These are phyloP conservation scores for Melanotaenia boesemani DNA, from an alignment of 2,797 vertebrate genomes.

Conservation along the genomic window DNA sequence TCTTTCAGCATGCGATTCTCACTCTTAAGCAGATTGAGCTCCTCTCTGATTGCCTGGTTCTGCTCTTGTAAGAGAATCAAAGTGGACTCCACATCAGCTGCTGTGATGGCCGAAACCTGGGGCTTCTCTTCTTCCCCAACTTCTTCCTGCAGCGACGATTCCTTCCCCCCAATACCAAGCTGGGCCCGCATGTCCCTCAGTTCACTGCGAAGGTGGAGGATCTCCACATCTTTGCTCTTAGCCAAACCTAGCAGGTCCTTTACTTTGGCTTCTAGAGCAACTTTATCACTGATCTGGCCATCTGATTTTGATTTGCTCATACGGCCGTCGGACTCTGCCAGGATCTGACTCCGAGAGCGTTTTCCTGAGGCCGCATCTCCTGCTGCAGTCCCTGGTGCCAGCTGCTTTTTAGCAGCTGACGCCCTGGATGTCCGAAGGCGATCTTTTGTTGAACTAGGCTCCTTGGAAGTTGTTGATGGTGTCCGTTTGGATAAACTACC, in stretches of 20 bases:
- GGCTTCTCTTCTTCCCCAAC: slow-evolving; percentile 74
- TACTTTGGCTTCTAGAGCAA: slow-evolving; percentile 91
- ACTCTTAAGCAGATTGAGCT: slow-evolving; percentile 94
- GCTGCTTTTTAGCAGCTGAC: slow-evolving; percentile 89
- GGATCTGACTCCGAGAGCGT: slow-evolving; percentile 87
- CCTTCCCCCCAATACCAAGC: slow-evolving; percentile 86
- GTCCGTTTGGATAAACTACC: slow-evolving; percentile 86
- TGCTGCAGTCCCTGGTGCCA: slow-evolving; percentile 53
- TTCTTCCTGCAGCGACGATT: slow-evolving; percentile 48
- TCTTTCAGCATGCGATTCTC: slow-evolving; percentile 98
- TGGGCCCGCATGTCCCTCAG: slow-evolving; percentile 92
- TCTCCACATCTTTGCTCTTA: slow-evolving; percentile 95
- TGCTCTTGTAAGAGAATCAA: slow-evolving; percentile 93
- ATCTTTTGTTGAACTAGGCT: slow-evolving; percentile 88
- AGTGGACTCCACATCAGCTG: slow-evolving; percentile 92
- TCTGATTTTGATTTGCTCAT: slow-evolving; percentile 98
- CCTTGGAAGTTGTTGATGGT: slow-evolving; percentile 87
- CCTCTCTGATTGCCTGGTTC: slow-evolving; percentile 93
- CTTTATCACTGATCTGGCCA: slow-evolving; percentile 93
- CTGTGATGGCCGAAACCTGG: slow-evolving; percentile 84
- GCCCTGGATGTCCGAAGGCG: slow-evolving; percentile 88
- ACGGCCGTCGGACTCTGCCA: slow-evolving; percentile 86
- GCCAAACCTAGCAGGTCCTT: slow-evolving; percentile 92
- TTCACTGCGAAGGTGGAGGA: slow-evolving; percentile 90
- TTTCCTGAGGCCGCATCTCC: slow-evolving; percentile 81